Percentiles rank a stretch among this genome's conserved stretches.
These are phyloP conservation scores for Prionailurus bengalensis DNA, from an alignment of 2,113 vertebrate species.

Conservation along the genomic window DNA sequence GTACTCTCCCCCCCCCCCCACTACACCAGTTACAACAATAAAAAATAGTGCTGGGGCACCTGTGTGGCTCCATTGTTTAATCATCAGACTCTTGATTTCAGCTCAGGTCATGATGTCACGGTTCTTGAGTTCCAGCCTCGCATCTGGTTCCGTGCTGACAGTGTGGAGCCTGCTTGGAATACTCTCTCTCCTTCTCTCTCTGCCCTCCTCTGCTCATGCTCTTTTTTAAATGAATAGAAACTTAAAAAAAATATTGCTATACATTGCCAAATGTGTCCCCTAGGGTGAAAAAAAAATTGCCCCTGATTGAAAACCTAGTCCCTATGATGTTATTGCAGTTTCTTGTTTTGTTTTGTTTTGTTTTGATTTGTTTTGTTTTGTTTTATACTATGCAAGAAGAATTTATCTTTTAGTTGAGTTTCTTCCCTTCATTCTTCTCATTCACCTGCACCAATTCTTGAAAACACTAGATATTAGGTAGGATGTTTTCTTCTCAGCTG, in stretches of 20 bases:
- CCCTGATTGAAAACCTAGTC: neutral
- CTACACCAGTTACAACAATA: neutral
- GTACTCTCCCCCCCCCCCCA: fast-evolving
- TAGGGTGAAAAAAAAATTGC: neutral
- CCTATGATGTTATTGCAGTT: neutral
- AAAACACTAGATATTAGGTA: neutral
- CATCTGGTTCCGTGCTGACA: fast-evolving
- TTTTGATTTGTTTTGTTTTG: neutral
- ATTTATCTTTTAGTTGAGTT: neutral
- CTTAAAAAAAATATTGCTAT: neutral
- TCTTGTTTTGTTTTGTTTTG: neutral
- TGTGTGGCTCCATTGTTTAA: neutral
- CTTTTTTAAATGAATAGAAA: neutral
- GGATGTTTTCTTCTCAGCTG: neutral
- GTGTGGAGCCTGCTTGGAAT: neutral
- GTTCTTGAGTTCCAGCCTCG: neutral
- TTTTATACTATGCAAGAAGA: neutral
- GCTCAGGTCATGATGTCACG: neutral
- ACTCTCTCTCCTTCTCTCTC: neutral
- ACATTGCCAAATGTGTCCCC: neutral
- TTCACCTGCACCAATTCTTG: neutral
- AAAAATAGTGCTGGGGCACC: neutral
- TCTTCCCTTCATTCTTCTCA: neutral
- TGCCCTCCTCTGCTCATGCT: neutral
- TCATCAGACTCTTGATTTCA: neutral